These are phyloP conservation scores for Agrenia bidenticulata DNA, from an alignment of 2,888 invertebrate species.

Conservation along the genomic window DNA sequence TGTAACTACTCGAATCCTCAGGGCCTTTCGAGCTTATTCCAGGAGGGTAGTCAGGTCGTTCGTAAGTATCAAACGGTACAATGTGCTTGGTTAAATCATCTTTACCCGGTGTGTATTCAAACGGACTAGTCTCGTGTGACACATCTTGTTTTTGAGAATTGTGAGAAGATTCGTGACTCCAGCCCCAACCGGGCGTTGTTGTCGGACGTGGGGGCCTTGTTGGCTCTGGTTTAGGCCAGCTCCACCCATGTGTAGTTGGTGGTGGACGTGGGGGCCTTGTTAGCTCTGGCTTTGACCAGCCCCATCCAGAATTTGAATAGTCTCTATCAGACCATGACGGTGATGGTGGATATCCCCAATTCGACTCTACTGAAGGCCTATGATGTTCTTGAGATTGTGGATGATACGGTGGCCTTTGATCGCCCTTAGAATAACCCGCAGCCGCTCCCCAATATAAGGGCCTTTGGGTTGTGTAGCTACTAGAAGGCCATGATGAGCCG, in stretches of 20 bases:
- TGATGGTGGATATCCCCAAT: too few relatives aligned
- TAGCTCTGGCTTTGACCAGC: too few relatives aligned
- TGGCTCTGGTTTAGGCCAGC: conserved; percentile 23
- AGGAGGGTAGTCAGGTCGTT: conserved; percentile 3
- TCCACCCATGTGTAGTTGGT: conserved; percentile 8
- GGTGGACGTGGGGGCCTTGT: conserved; percentile 12
- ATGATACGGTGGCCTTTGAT: too few relatives aligned
- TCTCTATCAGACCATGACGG: too few relatives aligned
- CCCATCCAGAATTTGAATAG: too few relatives aligned
- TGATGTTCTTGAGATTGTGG: too few relatives aligned
- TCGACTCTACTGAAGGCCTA: too few relatives aligned
- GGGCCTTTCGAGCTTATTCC: background rate
- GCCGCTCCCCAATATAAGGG: too few relatives aligned
- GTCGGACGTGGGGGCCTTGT: conserved; percentile 13
- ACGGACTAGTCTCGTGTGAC: background rate
- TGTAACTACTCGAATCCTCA: background rate
- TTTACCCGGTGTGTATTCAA: conserved; percentile 1
- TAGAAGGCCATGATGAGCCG: too few relatives aligned
- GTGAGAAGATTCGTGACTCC: background rate
- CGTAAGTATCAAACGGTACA: background rate
- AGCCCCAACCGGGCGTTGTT: conserved; percentile 4
- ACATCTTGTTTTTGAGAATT: background rate
- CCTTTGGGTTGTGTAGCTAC: too few relatives aligned
- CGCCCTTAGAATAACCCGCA: too few relatives aligned
- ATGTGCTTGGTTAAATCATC: background rate